These are phyloP conservation scores for Pseudoips prasinana DNA, from an alignment of 2,888 invertebrate genomes.

Conservation along the genomic window DNA sequence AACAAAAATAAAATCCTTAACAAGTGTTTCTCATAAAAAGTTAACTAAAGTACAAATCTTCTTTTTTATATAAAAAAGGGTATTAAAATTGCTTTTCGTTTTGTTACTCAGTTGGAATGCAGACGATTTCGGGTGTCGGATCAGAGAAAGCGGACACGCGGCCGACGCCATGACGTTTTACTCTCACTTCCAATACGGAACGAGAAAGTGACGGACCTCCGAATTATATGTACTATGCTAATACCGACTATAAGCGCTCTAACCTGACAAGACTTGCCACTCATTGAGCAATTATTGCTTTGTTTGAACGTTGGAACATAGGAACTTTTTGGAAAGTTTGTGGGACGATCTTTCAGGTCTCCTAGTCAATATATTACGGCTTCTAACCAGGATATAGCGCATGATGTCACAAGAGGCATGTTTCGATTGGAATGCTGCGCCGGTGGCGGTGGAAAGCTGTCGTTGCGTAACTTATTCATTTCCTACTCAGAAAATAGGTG, in stretches of 20 bases:
- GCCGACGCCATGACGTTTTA: conserved; percentile 31
- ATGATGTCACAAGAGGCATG: conserved; percentile 35
- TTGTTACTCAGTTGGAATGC: too few relatives aligned
- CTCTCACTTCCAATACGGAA: conserved; percentile 46
- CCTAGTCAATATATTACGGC: too few relatives aligned
- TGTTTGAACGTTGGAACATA: too few relatives aligned
- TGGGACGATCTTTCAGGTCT: too few relatives aligned
- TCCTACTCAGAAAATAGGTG: conserved; percentile 75
- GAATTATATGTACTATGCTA: conserved; percentile 30
- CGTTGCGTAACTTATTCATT: conserved; percentile 59
- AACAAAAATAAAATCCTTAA: too few relatives aligned
- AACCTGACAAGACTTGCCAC: background rate
- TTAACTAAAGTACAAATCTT: too few relatives aligned
- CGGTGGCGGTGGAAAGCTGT: conserved; percentile 54
- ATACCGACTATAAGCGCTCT: conserved; percentile 4
- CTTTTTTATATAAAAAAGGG: too few relatives aligned
- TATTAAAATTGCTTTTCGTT: too few relatives aligned
- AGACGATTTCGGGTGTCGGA: background rate
- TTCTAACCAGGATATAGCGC: background rate
- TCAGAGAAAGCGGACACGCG: conserved; percentile 17
- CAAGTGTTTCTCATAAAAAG: too few relatives aligned
- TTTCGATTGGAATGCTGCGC: conserved; percentile 45
- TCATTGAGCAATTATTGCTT: too few relatives aligned
- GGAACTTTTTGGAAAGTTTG: too few relatives aligned
- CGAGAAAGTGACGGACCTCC: conserved; percentile 43